phyloP scores from a whole-genome alignment of 2,113 vertebrate species.

The Tetrao urogallus region DNA sequence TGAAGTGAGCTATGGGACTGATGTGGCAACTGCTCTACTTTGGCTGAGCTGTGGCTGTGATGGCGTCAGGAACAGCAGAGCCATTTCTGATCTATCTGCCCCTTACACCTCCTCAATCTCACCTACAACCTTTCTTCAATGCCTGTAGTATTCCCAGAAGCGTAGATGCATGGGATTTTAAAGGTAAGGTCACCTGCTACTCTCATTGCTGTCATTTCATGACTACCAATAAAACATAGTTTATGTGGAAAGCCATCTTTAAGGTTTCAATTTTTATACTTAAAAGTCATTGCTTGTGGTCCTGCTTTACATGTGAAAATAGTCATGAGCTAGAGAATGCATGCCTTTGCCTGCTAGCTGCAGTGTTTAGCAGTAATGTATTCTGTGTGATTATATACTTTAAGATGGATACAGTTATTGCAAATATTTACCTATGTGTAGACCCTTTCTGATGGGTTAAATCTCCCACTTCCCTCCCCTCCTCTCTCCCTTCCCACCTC shows the following conservation, averaged over 20 bases:
- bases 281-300: background rate
- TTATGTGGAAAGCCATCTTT: background rate
- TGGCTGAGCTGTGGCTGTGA: background rate
- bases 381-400: background rate
- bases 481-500: no score
- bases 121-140: background rate
- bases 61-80: background rate
- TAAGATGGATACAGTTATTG: background rate
- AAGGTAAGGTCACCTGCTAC: background rate
- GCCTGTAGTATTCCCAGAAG: background rate
- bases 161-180: background rate
- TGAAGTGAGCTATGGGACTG: rapidly evolving
- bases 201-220: background rate
- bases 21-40: background rate
- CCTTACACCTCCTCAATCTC: background rate
- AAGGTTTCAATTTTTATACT: background rate
- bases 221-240: background rate
- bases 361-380: background rate
- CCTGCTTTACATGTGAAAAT: background rate
- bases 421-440: background rate
- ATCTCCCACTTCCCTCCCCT: no score
- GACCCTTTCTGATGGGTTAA: background rate
- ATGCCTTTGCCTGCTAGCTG: background rate
- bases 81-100: background rate
- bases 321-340: background rate